Evolutionary conservation across 2,888 invertebrate genomes (phyloP).

Genomic region (Pollenia angustigena): DNA sequence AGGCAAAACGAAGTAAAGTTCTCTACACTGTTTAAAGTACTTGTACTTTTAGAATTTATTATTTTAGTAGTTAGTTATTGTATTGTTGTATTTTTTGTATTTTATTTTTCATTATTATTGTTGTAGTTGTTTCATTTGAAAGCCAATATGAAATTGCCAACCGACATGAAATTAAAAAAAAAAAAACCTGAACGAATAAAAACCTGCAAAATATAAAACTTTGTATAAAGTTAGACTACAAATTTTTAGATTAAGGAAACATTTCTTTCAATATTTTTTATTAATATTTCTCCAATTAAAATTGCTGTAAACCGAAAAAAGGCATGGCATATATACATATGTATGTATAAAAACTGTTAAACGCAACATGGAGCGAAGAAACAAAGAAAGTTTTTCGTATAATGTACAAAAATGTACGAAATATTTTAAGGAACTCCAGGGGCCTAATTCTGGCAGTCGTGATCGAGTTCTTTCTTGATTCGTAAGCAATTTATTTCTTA

Average conservation of each 20-base stretch:
- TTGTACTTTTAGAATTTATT: constrained; percentile 57
- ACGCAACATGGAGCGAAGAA: too few relatives aligned
- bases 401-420: too few relatives aligned
- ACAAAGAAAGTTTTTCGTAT: too few relatives aligned
- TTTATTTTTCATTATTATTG: constrained; percentile 19
- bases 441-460: too few relatives aligned
- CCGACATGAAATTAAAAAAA: constrained; percentile 10
- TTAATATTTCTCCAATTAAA: too few relatives aligned
- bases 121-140: constrained; percentile 24
- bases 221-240: not conserved
- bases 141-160: constrained; percentile 44
- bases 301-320: too few relatives aligned
- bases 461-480: too few relatives aligned
- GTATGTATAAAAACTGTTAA: too few relatives aligned
- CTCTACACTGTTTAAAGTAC: constrained; percentile 31
- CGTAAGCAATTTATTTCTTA: too few relatives aligned
- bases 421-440: too few relatives aligned
- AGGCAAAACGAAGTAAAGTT: constrained; percentile 26
- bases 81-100: constrained; percentile 45
- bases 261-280: too few relatives aligned
- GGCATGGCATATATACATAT: too few relatives aligned
- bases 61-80: constrained; percentile 63
- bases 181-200: not conserved
- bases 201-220: not conserved
- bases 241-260: not conserved